These are phyloP conservation scores for Protobothrops flavoviridis DNA, from an alignment of 2,113 vertebrate genomes.

Conservation along the genomic window DNA sequence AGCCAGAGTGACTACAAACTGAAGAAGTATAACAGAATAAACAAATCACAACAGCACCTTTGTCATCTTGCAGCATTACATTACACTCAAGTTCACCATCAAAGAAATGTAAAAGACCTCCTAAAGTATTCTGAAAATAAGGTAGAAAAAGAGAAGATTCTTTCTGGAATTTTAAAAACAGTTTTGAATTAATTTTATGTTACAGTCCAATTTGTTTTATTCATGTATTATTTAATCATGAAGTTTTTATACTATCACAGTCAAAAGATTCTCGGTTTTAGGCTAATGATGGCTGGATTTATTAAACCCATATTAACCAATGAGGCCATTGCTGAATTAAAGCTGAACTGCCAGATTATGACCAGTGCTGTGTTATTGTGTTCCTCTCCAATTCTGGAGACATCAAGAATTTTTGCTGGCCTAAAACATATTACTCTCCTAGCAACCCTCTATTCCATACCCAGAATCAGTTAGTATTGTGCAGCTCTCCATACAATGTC, in stretches of 20 bases:
- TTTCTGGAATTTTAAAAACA: not conserved
- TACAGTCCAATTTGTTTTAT: not conserved
- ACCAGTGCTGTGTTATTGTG: not conserved
- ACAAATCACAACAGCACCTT: not conserved
- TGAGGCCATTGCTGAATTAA: not conserved
- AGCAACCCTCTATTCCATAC: not conserved
- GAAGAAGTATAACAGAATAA: not conserved
- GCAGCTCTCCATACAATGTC: not conserved
- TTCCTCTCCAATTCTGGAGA: not conserved
- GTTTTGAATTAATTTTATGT: not conserved
- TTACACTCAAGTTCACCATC: not conserved
- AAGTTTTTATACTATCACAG: not conserved
- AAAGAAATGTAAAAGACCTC: not conserved
- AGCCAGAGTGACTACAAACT: not conserved
- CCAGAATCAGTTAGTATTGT: not conserved
- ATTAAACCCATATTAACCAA: not conserved
- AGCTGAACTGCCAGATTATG: not conserved
- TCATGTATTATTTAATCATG: not conserved
- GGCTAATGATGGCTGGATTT: not conserved
- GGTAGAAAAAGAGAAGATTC: not conserved
- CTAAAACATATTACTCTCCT: not conserved
- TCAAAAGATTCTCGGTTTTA: not conserved
- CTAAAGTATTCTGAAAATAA: not conserved
- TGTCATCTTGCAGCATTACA: not conserved
- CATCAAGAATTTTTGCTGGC: not conserved